A percentile compares a stretch with the other conserved stretches of the same genome.
Conservation (phyloP, 2,113 vertebrate species). For the Fulmarus glacialis region DNA sequence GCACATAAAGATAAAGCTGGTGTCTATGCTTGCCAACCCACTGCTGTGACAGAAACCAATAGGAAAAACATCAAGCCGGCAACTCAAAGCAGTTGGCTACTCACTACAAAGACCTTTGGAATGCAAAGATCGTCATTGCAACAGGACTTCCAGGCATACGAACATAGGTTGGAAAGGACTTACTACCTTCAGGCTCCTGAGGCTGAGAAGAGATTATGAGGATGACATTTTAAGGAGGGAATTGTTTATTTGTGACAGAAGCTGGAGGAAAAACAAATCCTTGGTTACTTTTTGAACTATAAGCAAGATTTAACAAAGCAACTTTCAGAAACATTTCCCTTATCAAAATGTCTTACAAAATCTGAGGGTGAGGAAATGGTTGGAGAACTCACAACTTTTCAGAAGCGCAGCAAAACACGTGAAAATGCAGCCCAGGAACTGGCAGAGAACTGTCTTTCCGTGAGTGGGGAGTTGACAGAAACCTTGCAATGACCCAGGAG, state of each 20-base stretch:
- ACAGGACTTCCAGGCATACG: neutral
- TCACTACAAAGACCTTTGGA: neutral
- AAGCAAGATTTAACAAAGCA: neutral
- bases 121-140: neutral
- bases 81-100: neutral
- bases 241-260: conserved; percentile 14
- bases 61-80: neutral
- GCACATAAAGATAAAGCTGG: neutral
- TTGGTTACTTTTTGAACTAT: neutral
- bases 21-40: neutral
- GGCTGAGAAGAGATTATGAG: neutral
- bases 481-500: conserved; percentile 22
- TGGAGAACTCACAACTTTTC: conserved; percentile 15
- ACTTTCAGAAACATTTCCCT: neutral
- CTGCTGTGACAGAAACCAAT: neutral
- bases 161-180: neutral
- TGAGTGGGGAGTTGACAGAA: neutral
- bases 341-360: conserved; percentile 50
- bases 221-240: neutral
- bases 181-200: neutral
- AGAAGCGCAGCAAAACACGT: neutral
- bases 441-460: neutral
- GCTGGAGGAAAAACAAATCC: neutral
- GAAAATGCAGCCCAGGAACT: neutral
- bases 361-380: conserved; percentile 11